Conservation (phyloP, 2,888 invertebrate genomes). For the Vesta saturnalis region DNA sequence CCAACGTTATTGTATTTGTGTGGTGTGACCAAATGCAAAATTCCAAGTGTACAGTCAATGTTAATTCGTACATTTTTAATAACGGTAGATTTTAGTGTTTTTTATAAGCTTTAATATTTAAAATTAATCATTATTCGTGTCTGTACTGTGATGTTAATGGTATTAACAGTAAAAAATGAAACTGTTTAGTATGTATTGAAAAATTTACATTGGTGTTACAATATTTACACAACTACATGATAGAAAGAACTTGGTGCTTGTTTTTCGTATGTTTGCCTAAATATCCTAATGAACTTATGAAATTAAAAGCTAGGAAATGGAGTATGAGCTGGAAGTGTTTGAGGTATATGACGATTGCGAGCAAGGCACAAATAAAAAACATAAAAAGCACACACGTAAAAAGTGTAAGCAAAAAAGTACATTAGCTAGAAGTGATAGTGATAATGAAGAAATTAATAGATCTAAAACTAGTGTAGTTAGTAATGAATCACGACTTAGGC, state of each 20-base stretch:
- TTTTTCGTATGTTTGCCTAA: slow-evolving; percentile 20
- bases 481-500: slow-evolving; percentile 58
- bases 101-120: background rate
- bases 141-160: slow-evolving; percentile 22
- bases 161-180: background rate
- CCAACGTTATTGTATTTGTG: background rate
- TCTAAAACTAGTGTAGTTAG: slow-evolving; percentile 57
- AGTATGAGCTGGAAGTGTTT: slow-evolving; percentile 66
- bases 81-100: background rate
- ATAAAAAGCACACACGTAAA: slow-evolving; percentile 59
- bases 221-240: slow-evolving; percentile 20
- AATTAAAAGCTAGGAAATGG: slow-evolving; percentile 51
- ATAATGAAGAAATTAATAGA: slow-evolving; percentile 55
- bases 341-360: slow-evolving; percentile 61
- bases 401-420: slow-evolving; percentile 60
- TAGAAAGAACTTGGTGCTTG: slow-evolving; percentile 22
- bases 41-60: too few relatives aligned
- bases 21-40: background rate
- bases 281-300: slow-evolving; percentile 19
- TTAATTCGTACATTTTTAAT: background rate
- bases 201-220: slow-evolving; percentile 13
- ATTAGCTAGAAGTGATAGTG: slow-evolving; percentile 45
- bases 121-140: slow-evolving; percentile 18
- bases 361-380: slow-evolving; percentile 54
- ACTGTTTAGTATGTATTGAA: background rate